phyloP scores from a whole-genome alignment of 2,113 vertebrate genomes.

The Hippocampus guttulatus region DNA sequence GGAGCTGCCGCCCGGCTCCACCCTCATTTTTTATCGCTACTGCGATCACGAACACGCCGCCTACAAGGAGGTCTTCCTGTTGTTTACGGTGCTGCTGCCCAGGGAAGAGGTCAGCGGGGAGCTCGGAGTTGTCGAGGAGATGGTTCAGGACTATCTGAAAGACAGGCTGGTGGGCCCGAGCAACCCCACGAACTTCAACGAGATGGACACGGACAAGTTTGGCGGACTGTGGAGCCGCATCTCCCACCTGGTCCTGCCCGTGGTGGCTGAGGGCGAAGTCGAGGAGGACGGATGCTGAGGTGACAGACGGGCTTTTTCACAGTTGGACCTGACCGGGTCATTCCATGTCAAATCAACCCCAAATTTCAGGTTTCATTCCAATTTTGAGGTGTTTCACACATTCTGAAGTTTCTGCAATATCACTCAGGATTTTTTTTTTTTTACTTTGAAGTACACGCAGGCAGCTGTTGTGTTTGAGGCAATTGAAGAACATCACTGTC shows the following conservation, averaged over 20 bases:
- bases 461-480: too few species aligned
- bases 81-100: conserved; percentile 83
- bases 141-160: conserved; percentile 79
- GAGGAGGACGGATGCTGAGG: conserved; percentile 55
- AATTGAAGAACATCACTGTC: too few species aligned
- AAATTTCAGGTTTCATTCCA: too few species aligned
- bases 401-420: too few species aligned
- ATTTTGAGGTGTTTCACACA: too few species aligned
- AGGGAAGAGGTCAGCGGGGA: conserved; percentile 55
- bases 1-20: conserved; percentile 81
- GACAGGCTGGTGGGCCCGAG: conserved; percentile 51
- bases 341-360: too few species aligned
- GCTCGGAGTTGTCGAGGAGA: conserved; percentile 78
- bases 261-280: conserved; percentile 50
- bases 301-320: not conserved
- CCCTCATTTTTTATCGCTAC: conserved; percentile 95
- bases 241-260: conserved; percentile 72
- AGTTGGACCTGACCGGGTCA: not conserved
- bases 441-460: too few species aligned
- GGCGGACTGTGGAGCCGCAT: conserved; percentile 77
- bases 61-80: conserved; percentile 81
- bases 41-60: conserved; percentile 89
- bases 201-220: conserved; percentile 68
- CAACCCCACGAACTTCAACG: conserved; percentile 31
- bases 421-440: too few species aligned